Percentiles rank a stretch among this genome's conserved stretches.
Conservation (phyloP, 2,888 invertebrate genomes). For the Thymelicus acteon region DNA sequence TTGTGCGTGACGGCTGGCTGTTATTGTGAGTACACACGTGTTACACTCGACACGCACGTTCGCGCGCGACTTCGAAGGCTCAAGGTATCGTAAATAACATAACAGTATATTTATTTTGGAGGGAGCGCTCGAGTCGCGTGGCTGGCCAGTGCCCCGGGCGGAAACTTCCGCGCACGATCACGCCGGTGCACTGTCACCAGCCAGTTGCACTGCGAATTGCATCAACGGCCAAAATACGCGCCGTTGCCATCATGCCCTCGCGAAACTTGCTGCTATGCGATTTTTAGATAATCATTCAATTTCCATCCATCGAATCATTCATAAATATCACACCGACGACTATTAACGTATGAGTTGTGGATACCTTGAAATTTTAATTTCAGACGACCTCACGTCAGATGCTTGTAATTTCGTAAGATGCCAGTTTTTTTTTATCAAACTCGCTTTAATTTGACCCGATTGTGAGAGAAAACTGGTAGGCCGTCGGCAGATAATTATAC, state of each 20-base stretch:
- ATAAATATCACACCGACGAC: not conserved
- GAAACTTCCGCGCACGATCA: constrained; percentile 37
- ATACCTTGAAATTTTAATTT: constrained; percentile 28
- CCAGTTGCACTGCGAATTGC: constrained; percentile 51
- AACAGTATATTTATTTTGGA: constrained; percentile 35
- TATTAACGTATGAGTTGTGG: not conserved
- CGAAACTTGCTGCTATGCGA: constrained; percentile 45
- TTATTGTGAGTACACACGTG: constrained; percentile 41
- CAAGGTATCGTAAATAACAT: constrained; percentile 48
- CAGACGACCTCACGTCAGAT: not conserved
- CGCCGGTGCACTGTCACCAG: constrained; percentile 37
- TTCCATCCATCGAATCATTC: constrained; percentile 2
- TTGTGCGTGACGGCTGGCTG: constrained; percentile 54
- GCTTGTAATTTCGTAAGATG: constrained; percentile 21
- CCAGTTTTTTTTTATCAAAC: constrained; percentile 27
- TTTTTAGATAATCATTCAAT: constrained; percentile 24
- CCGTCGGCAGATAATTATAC: constrained; percentile 19
- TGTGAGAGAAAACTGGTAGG: constrained; percentile 32
- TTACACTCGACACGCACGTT: constrained; percentile 44
- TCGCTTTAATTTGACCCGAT: constrained; percentile 31
- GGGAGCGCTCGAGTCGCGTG: constrained; percentile 21
- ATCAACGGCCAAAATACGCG: constrained; percentile 46
- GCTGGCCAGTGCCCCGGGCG: constrained; percentile 17
- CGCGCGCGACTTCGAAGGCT: constrained; percentile 48
- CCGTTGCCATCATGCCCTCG: constrained; percentile 43